These are phyloP conservation scores for Cyaniris semiargus DNA, from an alignment of 2,888 invertebrate genomes.

Conservation along the genomic window DNA sequence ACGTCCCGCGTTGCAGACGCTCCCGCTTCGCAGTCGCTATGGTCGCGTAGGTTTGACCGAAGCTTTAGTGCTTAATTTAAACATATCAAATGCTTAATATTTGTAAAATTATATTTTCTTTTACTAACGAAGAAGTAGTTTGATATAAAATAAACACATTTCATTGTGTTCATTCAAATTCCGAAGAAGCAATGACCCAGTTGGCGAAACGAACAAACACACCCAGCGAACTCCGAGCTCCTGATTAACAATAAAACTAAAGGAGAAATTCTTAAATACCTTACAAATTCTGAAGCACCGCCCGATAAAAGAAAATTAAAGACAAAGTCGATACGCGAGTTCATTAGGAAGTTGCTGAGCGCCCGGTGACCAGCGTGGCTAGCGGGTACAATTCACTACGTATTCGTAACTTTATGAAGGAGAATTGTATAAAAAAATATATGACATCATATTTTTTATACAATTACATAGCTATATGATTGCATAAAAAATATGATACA, in stretches of 20 bases:
- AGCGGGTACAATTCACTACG: not conserved
- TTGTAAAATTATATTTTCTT: not conserved
- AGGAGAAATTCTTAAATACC: slow-evolving; percentile 21
- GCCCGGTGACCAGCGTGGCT: not conserved
- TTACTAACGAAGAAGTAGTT: not conserved
- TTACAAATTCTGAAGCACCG: slow-evolving; percentile 19
- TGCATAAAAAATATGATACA: too few species aligned
- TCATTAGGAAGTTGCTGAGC: slow-evolving; percentile 3
- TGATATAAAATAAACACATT: not conserved
- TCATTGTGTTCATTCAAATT: not conserved
- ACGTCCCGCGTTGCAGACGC: too few species aligned
- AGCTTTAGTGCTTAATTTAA: too few species aligned
- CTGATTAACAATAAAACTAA: slow-evolving; percentile 22
- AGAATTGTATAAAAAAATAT: too few species aligned
- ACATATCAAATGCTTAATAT: too few species aligned
- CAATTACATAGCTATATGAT: too few species aligned
- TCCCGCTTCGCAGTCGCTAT: too few species aligned
- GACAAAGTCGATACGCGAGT: slow-evolving; percentile 27
- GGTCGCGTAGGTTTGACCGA: too few species aligned
- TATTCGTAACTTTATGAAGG: not conserved
- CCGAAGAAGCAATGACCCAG: not conserved
- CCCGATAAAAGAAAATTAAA: slow-evolving; percentile 20
- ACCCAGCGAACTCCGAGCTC: not conserved
- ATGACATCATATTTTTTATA: too few species aligned
- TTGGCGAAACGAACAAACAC: not conserved